A percentile compares a stretch with the other conserved stretches of the same genome.
Evolutionary conservation across 2,113 vertebrate genomes (phyloP).

Genomic region (Xenopus laevis): DNA sequence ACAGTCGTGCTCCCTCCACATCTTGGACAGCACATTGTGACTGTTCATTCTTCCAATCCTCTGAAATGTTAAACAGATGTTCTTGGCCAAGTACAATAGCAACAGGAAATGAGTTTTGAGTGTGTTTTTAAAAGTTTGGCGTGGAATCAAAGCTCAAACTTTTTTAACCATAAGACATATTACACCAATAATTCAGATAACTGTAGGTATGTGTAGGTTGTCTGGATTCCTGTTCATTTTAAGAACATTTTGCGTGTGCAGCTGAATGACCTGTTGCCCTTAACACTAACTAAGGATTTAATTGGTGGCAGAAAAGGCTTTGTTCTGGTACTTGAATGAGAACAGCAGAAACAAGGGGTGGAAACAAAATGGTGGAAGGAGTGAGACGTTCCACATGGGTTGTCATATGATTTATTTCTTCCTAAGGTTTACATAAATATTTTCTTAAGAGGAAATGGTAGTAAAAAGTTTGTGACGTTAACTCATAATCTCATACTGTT

Average conservation of each 20-base stretch:
- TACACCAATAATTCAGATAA: conserved; percentile 13
- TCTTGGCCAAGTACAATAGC: conserved; percentile 39
- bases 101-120: conserved; percentile 42
- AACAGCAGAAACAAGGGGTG: too few species aligned
- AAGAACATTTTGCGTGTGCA: too few species aligned
- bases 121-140: conserved; percentile 42
- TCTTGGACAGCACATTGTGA: conserved; percentile 28
- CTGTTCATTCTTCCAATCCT: conserved; percentile 30
- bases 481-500: not conserved
- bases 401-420: not conserved
- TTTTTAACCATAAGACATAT: conserved; percentile 35
- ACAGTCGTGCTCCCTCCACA: not conserved
- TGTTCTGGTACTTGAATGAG: too few species aligned
- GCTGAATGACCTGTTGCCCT: too few species aligned
- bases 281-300: too few species aligned
- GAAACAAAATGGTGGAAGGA: too few species aligned
- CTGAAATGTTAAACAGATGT: conserved; percentile 42
- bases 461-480: not conserved
- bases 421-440: conserved; percentile 11
- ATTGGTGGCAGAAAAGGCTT: too few species aligned
- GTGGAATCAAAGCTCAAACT: conserved; percentile 34
- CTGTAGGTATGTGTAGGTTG: conserved; percentile 19
- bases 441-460: not conserved
- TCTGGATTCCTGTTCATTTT: not conserved
- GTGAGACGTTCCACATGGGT: too few species aligned